phyloP scores from a whole-genome alignment of 2,797 vertebrate species.

The Ctenochaetus hawaiiensis region DNA sequence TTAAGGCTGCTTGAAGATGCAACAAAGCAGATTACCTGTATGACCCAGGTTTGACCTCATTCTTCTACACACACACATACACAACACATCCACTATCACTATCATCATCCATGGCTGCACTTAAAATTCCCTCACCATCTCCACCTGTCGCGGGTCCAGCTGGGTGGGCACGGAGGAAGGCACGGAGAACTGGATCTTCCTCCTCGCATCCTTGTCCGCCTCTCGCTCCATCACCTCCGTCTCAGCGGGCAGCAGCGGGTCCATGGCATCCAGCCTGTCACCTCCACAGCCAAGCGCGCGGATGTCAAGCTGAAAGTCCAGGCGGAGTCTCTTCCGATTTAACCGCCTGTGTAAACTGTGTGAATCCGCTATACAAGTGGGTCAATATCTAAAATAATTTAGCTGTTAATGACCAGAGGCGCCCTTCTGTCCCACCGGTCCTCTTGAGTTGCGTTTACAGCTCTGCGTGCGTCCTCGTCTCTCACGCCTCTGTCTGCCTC shows the following conservation, averaged over 20 bases:
- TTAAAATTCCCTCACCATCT: constrained; percentile 89
- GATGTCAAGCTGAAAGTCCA: constrained; percentile 23
- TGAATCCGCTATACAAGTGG: background rate
- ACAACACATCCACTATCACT: background rate
- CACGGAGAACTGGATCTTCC: constrained; percentile 97
- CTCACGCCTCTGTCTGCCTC: constrained; percentile 16
- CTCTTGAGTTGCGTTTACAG: constrained; percentile 32
- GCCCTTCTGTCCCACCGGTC: constrained; percentile 16
- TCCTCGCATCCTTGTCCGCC: constrained; percentile 90
- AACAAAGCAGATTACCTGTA: background rate
- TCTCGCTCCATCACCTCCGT: constrained; percentile 77
- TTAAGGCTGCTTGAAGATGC: background rate
- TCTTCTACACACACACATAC: constrained; percentile 5
- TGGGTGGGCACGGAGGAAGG: constrained; percentile 89
- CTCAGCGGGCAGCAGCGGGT: constrained; percentile 70
- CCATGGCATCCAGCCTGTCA: constrained; percentile 67
- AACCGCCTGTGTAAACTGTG: background rate
- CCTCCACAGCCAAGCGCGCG: constrained; percentile 40
- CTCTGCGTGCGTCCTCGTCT: constrained; percentile 22
- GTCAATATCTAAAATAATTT: background rate
- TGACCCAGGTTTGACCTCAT: constrained; percentile 48
- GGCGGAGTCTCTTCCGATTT: background rate
- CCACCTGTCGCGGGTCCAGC: constrained; percentile 93
- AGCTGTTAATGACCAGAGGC: constrained; percentile 2
- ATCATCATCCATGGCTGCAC: background rate